Percentiles rank a stretch among this genome's conserved stretches.
These are phyloP conservation scores for Coccyzus lansbergi DNA, from an alignment of 2,797 vertebrate genomes.

Conservation along the genomic window DNA sequence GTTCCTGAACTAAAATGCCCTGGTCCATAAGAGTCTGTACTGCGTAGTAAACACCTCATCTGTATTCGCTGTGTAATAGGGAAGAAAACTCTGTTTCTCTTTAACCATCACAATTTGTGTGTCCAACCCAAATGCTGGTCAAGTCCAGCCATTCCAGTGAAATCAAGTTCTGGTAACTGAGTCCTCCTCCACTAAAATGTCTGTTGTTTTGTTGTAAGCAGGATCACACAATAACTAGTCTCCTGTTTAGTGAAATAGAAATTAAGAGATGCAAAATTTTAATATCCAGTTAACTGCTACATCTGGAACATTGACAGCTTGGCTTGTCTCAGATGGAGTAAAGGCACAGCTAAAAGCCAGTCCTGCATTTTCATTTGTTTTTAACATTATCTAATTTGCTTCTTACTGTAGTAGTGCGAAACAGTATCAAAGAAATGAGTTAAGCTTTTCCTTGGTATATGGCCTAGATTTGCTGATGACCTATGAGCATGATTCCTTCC, in stretches of 20 bases:
- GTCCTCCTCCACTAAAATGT: not conserved
- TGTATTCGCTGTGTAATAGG: not conserved
- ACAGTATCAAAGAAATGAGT: not conserved
- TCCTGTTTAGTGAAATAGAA: conserved; percentile 12
- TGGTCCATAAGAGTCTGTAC: not conserved
- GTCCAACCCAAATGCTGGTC: not conserved
- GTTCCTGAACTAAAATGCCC: not conserved
- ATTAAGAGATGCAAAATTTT: conserved; percentile 10
- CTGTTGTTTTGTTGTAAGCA: not conserved
- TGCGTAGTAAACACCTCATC: not conserved
- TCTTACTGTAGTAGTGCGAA: not conserved
- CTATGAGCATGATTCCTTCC: not conserved
- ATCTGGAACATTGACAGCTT: conserved; percentile 38
- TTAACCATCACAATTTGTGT: not conserved
- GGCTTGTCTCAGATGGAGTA: conserved; percentile 1
- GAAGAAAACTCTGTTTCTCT: not conserved
- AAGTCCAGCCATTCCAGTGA: not conserved
- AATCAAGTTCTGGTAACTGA: conserved; percentile 1
- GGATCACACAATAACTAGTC: not conserved
- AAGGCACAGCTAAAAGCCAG: not conserved
- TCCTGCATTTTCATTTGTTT: not conserved
- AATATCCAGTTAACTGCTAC: not conserved
- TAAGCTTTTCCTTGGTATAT: not conserved
- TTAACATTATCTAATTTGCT: conserved; percentile 9
- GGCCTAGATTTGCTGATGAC: not conserved